Base-by-base conservation (phyloP, 2,797 vertebrate genomes). In the Rousettus madagascariensis region DNA sequence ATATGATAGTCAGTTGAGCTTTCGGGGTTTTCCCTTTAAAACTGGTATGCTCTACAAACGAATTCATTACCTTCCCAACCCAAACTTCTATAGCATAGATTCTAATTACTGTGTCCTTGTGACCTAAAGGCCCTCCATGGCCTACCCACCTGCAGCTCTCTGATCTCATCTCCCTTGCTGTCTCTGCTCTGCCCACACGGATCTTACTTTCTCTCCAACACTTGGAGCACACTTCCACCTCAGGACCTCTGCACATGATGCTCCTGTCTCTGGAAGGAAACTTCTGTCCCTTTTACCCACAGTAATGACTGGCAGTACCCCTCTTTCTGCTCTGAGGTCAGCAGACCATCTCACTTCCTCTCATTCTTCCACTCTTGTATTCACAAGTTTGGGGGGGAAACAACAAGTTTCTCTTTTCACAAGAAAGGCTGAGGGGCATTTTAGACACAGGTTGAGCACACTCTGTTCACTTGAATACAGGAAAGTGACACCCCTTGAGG, bases 191-290 rank as follows among this genome's bases (percentile, higher is more conserved):
- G 1, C 49, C 20, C 57, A 46, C 33, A 5, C 16, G 0, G 33
- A 16, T 59, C 17, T 66, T 22, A 20, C 78, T 80, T 69, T 69
- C 36, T 80, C 3, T 19, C 51, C n/a, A 51, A 24, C 15, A 41
- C 33, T 5, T 30, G 33, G 46, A 6, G 17, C 30, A 33, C 57
- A 51, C 36, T 43, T 16, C 53, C 24, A 7, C 6, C 75, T 2
- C 69, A 43, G 71, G 71, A n/a, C 12, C 13, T 19, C n/a, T 20
- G 20, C 26, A 16, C 0, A 3, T 2, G 17, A 30, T n/a, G 51
- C n/a, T 69, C 51, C 0, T 0, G 28, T 26, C 2, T 2, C 65
- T n/a, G 22, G 33, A 82, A 24, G 61, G 74, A n/a, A n/a, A n/a
- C 57, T 3, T 9, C 28, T 61, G n/a, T 22, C 28, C 13, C 15